Base-by-base conservation (phyloP, 2,113 vertebrate genomes). In the Lepisosteus osseus region DNA sequence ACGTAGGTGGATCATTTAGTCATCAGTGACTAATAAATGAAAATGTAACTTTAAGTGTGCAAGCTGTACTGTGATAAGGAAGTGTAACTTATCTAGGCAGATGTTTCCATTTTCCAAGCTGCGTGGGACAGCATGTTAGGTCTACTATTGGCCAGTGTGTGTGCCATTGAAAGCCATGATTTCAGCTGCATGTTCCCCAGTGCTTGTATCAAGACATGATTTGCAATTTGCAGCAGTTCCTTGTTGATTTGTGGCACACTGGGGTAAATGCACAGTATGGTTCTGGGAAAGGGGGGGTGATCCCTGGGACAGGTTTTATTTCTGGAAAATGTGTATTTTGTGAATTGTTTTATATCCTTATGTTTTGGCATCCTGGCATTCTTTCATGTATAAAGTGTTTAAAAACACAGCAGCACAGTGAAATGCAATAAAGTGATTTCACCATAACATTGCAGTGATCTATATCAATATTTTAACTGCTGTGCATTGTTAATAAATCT, bases 1-100 rank as follows among this genome's bases (percentile, higher is more conserved):
- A n/a, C 7, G 3, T 6, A 9, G 14, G 51, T 13, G 7, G 62
- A 6, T 45, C 8, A 44, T 11, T 72, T 67, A 47, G 64, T 61
- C 65, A 62, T 54, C 6, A 29, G 11, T 55, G 66, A 68, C 44
- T 61, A 54, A 67, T 54, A 62, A 54, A 9, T 4, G 9, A 54
- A 29, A 29, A 42, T 8, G 57, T 47, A 68, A 63, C 4, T 14
- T 11, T 44, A 17, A 4, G 17, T 9, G 5, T 59, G 40, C 12
- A 47, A 54, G 9, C 15, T n/a, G 1, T 4, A 12, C 14, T 3
- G 15, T 40, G 41, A 13, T 11, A n/a, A 43, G 54, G 67, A 45
- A 6, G 59, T 40, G 57, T 44, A 45, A 65, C 61, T 64, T 74
- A 29, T 67, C 67, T 69, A 14, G n/a, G 72, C 66, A 62, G 51